These are phyloP conservation scores for Drosophila saltans DNA, from an alignment of 1,140 invertebrate species.

Conservation along the genomic window DNA sequence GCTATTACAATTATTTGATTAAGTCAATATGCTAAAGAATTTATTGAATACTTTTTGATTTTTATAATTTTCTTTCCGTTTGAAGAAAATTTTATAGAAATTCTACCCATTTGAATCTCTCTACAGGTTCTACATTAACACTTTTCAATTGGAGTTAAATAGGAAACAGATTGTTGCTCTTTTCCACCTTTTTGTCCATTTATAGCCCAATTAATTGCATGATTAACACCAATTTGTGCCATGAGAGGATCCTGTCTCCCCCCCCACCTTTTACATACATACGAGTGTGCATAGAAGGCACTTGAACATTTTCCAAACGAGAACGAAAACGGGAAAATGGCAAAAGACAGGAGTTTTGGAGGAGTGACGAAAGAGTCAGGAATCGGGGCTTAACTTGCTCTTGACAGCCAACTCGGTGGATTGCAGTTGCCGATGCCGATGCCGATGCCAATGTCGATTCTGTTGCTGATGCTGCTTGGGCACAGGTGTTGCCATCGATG, in stretches of 20 bases:
- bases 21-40: too few species aligned
- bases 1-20: too few species aligned
- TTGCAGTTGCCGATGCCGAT: not conserved
- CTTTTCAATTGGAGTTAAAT: not conserved
- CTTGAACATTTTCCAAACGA: slow-evolving; percentile 51
- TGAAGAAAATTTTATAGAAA: too few species aligned
- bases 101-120: too few species aligned
- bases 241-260: slow-evolving; percentile 8
- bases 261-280: not conserved
- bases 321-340: slow-evolving; percentile 1
- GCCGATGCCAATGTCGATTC: not conserved
- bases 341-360: not conserved
- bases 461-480: not conserved
- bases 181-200: slow-evolving; percentile 5
- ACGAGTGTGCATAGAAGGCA: slow-evolving; percentile 26
- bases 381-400: slow-evolving; percentile 26
- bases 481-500: slow-evolving; percentile 61
- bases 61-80: too few species aligned
- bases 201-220: slow-evolving; percentile 67
- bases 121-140: too few species aligned
- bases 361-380: slow-evolving; percentile 20
- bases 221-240: slow-evolving; percentile 68
- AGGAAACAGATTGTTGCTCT: not conserved
- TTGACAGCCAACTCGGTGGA: not conserved
- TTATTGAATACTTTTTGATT: too few species aligned